These are phyloP conservation scores for Pegea sp. DNA, from an alignment of 23 tunicate species.

Conservation along the genomic window DNA sequence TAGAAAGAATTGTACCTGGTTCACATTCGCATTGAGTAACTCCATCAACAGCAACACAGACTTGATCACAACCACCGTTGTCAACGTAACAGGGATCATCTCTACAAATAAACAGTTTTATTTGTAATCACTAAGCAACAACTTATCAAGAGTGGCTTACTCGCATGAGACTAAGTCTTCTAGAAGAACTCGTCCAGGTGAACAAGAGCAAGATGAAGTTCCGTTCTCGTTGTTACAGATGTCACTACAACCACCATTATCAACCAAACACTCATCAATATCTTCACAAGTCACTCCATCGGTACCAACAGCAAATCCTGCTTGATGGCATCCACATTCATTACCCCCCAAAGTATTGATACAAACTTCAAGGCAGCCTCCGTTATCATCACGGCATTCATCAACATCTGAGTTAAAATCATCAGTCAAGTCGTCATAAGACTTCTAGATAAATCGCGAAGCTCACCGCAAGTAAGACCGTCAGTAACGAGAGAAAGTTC, in stretches of 20 bases:
- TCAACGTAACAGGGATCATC: constrained; percentile 49
- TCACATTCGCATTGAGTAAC: constrained; percentile 25
- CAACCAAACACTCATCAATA: constrained; percentile 49
- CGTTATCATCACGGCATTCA: constrained; percentile 57
- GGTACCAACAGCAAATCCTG: constrained; percentile 17
- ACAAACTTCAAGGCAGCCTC: constrained; percentile 51
- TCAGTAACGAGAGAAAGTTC: constrained; percentile 49
- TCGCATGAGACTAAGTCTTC: constrained; percentile 53
- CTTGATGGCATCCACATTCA: constrained; percentile 43
- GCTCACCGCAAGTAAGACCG: constrained; percentile 62
- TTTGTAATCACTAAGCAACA: not conserved
- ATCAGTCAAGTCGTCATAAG: not conserved
- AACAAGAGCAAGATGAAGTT: constrained; percentile 70
- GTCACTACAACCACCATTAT: constrained; percentile 61
- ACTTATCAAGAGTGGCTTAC: constrained; percentile 3
- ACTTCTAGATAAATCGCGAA: no score
- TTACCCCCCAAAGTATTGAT: constrained; percentile 42
- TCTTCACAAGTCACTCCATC: constrained; percentile 69
- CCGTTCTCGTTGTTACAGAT: constrained; percentile 50
- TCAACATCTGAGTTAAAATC: constrained; percentile 15
- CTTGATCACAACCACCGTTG: constrained; percentile 78
- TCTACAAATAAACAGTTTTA: constrained; percentile 3
- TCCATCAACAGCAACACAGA: constrained; percentile 37
- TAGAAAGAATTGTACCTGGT: constrained; percentile 12
- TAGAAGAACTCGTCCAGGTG: constrained; percentile 29